Conservation (phyloP, 2,888 invertebrate species). For the Hanleya hanleyi region DNA sequence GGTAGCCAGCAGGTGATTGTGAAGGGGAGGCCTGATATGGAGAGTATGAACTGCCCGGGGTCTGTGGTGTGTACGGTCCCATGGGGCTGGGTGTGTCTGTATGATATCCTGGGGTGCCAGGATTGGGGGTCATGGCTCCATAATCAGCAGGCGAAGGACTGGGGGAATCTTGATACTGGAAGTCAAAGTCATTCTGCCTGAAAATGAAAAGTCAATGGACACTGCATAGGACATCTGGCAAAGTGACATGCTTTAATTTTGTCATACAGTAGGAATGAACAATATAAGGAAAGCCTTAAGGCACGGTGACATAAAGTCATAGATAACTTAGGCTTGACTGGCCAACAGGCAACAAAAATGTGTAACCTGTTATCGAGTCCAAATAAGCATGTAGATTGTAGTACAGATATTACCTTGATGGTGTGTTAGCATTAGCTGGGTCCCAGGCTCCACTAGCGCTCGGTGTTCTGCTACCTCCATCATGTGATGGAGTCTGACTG, state of each 20-base stretch:
- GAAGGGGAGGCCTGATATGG: conserved; percentile 91
- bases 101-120: conserved; percentile 76
- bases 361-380: too few relatives aligned
- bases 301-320: too few relatives aligned
- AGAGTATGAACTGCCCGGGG: conserved; percentile 91
- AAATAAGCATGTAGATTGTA: conserved; percentile 4
- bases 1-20: conserved; percentile 77
- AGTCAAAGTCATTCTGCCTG: conserved; percentile 83
- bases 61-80: conserved; percentile 92
- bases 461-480: conserved; percentile 65
- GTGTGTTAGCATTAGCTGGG: conserved; percentile 91
- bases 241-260: too few relatives aligned
- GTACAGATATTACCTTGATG: conserved; percentile 76
- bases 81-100: conserved; percentile 72
- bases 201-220: neutral
- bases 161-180: conserved; percentile 83
- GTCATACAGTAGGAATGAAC: too few relatives aligned
- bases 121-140: conserved; percentile 76
- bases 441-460: conserved; percentile 90
- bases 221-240: too few relatives aligned
- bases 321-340: too few relatives aligned
- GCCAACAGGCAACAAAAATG: neutral
- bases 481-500: conserved; percentile 67
- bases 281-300: too few relatives aligned
- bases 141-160: conserved; percentile 77